Evolutionary conservation across 2,113 vertebrate genomes (phyloP).

Genomic region (Syngnathus scovelli): DNA sequence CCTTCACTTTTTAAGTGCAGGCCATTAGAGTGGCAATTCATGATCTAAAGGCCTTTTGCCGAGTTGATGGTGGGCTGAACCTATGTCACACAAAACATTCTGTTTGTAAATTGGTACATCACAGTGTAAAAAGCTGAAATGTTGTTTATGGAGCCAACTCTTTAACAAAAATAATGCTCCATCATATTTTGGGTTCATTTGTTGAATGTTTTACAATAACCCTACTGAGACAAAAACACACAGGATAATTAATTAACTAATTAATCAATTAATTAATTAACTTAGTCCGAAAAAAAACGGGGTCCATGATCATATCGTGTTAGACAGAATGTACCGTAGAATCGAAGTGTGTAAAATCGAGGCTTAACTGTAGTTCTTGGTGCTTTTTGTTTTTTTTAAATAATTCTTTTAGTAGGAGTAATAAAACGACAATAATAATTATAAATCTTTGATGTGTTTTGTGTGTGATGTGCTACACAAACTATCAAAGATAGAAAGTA

Average conservation of each 20-base stretch:
- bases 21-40: conserved; percentile 30
- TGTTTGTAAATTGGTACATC: conserved; percentile 38
- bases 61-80: neutral
- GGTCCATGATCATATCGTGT: too few relatives aligned
- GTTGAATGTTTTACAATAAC: neutral
- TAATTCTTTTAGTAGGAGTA: neutral
- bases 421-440: neutral
- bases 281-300: too few relatives aligned
- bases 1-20: conserved; percentile 31
- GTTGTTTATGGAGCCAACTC: neutral
- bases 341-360: neutral
- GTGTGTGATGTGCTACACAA: conserved; percentile 20
- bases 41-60: conserved; percentile 10
- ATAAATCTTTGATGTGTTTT: neutral
- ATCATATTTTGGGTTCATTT: neutral
- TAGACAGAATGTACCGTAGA: neutral
- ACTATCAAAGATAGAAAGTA: conserved; percentile 1
- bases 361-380: neutral
- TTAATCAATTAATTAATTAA: too few relatives aligned
- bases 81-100: conserved; percentile 7
- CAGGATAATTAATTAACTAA: too few relatives aligned
- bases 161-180: neutral
- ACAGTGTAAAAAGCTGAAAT: conserved; percentile 41
- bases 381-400: neutral
- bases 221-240: neutral